Conservation (phyloP, 2,888 invertebrate species). For the Eristalinus sepulchralis region DNA sequence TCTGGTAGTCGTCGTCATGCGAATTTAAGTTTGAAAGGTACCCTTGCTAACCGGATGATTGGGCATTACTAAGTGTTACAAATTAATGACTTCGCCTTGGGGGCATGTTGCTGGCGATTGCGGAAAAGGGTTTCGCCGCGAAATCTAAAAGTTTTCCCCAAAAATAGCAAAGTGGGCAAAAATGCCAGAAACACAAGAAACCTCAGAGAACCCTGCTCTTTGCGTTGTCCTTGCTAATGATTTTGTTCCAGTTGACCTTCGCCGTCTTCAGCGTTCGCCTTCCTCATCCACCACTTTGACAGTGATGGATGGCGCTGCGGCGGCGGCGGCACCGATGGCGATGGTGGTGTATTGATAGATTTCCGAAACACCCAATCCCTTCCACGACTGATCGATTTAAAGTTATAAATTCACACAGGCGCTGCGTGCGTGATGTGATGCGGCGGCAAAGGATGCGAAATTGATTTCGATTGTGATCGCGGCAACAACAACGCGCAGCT, state of each 20-base stretch:
- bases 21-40: conserved; percentile 9
- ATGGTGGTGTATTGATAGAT: conserved; percentile 52
- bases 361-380: neutral
- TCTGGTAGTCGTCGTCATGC: neutral
- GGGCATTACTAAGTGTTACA: conserved; percentile 30
- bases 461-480: conserved; percentile 34
- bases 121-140: conserved; percentile 38
- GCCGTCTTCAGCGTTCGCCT: neutral
- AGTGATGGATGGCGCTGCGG: conserved; percentile 48
- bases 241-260: conserved; percentile 44
- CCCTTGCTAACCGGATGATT: neutral
- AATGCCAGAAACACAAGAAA: neutral
- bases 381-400: conserved; percentile 26
- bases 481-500: conserved; percentile 47
- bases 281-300: conserved; percentile 36
- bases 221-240: conserved; percentile 15
- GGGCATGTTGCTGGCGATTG: neutral
- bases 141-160: neutral
- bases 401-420: conserved; percentile 48
- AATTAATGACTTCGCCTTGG: conserved; percentile 21
- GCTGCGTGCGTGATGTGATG: conserved; percentile 12
- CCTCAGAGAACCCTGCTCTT: neutral
- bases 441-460: conserved; percentile 17
- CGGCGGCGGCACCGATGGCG: neutral
- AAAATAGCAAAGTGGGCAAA: conserved; percentile 16